Evolutionary conservation across 2,888 invertebrate genomes (phyloP).

Genomic region (Drosophila borealis): DNA sequence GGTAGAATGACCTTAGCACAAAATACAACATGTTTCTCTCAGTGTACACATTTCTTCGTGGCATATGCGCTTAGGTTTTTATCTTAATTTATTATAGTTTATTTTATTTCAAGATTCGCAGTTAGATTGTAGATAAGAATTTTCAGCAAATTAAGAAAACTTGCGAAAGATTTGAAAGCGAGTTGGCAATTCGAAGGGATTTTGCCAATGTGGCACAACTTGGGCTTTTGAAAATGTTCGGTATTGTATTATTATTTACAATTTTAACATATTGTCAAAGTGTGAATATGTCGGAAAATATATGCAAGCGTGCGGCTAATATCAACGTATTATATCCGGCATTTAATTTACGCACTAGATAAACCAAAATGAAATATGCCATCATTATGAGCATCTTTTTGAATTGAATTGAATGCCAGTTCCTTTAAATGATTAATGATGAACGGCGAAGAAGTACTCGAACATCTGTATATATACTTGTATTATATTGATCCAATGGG

Average conservation of each 20-base stretch:
- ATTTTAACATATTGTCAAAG: constrained; percentile 1
- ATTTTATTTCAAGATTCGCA: background rate
- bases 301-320: constrained; percentile 28
- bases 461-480: constrained; percentile 11
- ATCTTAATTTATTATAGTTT: background rate
- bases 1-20: too few relatives aligned
- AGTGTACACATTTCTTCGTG: background rate
- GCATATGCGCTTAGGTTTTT: background rate
- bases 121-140: constrained; percentile 11
- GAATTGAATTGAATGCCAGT: constrained; percentile 54
- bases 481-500: constrained; percentile 40
- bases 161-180: background rate
- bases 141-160: constrained; percentile 7
- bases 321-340: constrained; percentile 56
- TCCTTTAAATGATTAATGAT: constrained; percentile 72
- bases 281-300: constrained; percentile 7
- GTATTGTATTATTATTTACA: background rate
- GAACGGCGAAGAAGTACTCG: constrained; percentile 46
- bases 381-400: constrained; percentile 42
- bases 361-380: constrained; percentile 50
- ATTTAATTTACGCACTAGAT: constrained; percentile 59
- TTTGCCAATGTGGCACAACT: background rate
- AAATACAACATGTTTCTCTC: background rate
- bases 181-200: constrained; percentile 1
- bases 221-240: background rate